phyloP scores from a whole-genome alignment of 30 jellyfish, hydroid and myxozoan genomes.

The Rhopilema esculentum region DNA sequence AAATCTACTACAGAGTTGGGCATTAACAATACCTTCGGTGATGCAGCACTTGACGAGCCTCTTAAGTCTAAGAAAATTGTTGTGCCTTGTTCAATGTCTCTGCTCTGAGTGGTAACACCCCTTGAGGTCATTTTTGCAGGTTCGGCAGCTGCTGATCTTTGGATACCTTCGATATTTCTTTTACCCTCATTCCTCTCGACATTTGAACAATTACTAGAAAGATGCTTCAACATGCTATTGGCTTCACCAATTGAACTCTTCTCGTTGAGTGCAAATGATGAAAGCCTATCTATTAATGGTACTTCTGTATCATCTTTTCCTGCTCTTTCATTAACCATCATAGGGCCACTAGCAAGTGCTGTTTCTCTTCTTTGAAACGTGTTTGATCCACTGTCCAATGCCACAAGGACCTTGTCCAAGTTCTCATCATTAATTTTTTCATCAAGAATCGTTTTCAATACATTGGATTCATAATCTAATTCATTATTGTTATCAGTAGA shows the following conservation, averaged over 20 bases:
- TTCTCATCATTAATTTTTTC: conserved; percentile 17
- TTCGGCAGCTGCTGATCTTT: background rate
- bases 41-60: background rate
- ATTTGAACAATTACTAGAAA: background rate
- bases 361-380: background rate
- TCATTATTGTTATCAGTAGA: background rate
- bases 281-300: conserved; percentile 31
- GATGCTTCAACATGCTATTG: conserved; percentile 15
- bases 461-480: background rate
- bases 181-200: background rate
- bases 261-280: conserved; percentile 20
- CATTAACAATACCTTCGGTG: background rate
- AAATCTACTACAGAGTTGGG: background rate
- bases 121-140: background rate
- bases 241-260: conserved; percentile 38
- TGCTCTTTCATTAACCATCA: background rate
- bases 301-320: background rate
- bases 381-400: background rate
- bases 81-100: background rate
- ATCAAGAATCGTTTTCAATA: background rate
- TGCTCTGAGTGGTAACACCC: background rate
- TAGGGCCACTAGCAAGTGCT: background rate
- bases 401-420: conserved; percentile 16
- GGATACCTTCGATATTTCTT: background rate
- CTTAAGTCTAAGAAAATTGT: conserved; percentile 1